Base-by-base conservation (phyloP, 2,113 vertebrate species). In the Sinocyclocheilus anshuiensis region DNA sequence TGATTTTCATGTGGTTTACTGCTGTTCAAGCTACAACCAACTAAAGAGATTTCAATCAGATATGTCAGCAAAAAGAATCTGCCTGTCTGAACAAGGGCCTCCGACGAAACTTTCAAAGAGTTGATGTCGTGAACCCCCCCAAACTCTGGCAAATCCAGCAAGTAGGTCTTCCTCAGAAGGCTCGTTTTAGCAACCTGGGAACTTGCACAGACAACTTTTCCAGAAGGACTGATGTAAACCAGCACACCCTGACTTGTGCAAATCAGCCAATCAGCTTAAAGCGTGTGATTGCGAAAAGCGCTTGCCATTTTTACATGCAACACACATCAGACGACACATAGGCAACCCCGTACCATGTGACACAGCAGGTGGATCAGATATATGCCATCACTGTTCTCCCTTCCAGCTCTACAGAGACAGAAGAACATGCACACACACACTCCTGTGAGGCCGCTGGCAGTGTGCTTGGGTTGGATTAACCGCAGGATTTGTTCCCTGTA, bases 401-500 rank as follows among this genome's bases (percentile, higher is more conserved):
- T 76, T 75, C 42, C 42, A 42, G 42, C 42, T 42, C 42, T 42
- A 42, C 42, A 42, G 42, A 42, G 42, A 42, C 42, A 42, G 42
- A 45, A 45, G 50, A 16, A 10, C 42, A 11, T 11, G 42, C 29
- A 33, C 80, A 67, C 81, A 55, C 84, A 33, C n/a, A 76, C 2
- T 12, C 22, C 67, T 69, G 57, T 75, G 65, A 84, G 85, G 81
- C 71, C 83, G 81, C 87, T 84, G 77, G 81, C 71, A 86, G 85
- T 77, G 81, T 22, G 59, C 81, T 86, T 18, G 15, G 71, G 76
- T 71, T 55, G 81, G 85, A 88, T 86, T 88, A 88, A 61, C 67
- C 6, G 2, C 39, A 33, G 84, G 87, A 85, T 88, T 88, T 83
- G 80, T 72, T 88, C 87, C 84, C 42, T 86, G 65, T 29, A 83